Base-by-base conservation (phyloP, 2,797 vertebrate genomes). In the Pseudocheirus occidentalis region DNA sequence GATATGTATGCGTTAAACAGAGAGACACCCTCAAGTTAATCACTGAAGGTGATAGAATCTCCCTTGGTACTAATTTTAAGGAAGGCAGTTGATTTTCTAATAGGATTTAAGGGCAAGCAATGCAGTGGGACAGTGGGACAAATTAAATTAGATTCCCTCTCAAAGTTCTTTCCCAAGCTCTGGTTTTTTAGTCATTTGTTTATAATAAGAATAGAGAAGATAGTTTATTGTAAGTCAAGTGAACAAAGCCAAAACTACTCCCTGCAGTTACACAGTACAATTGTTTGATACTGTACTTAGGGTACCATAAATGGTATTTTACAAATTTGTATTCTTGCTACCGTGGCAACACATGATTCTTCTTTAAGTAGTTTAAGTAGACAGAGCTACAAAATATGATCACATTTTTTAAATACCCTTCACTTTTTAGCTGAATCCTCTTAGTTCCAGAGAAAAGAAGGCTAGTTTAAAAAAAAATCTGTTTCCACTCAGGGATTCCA, bases 401-500 rank as follows among this genome's bases (percentile, higher is more conserved):
- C 91, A 97, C 96, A 96, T 94, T 94, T 59, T 96, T 98, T 97
- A 96, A 97, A 97, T 92, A 24, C 50, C 97, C 98, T 98, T 98
- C 92, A 91, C 91, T 95, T 98, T 97, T 96, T 95, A 98, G 97
- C 59, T 95, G 93, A 97, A 97, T 96, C 94, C 91, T 98, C 97
- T 97, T 93, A 96, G 81, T 92, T 97, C 95, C 94, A 94, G 94
- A 97, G 95, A 98, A 98, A 55, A 98, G 97, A 97, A 98, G 96
- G 91, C 55, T 96, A 95, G 97, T 97, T 98, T 98, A 97, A 21
- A 29, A 92, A 95, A 95, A 98, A 98, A 97, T 98, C 98, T 99
- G 98, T 98, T 99, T 99, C 97, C 95, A 98, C 97, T 99, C 98
- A 99, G 87, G 97, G 96, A 98, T 98, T 98, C 96, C 96, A 98